These are phyloP conservation scores for Labroides dimidiatus DNA, from an alignment of 2,797 vertebrate species.

Conservation along the genomic window DNA sequence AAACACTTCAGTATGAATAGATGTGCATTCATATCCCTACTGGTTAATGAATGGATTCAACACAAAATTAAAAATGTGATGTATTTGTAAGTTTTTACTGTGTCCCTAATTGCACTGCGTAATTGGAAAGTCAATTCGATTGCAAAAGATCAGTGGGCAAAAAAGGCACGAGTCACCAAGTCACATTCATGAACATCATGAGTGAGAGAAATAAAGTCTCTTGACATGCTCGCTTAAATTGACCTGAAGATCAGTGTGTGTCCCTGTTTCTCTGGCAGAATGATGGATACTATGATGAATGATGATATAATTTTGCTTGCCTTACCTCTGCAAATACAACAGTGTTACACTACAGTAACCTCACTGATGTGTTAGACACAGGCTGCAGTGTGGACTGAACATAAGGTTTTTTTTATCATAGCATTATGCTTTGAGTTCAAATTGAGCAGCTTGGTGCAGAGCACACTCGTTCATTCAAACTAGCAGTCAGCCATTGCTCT, in stretches of 20 bases:
- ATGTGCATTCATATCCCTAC: too few relatives aligned
- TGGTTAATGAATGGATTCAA: too few relatives aligned
- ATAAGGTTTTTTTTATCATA: slow-evolving; percentile 44
- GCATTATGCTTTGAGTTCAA: slow-evolving; percentile 30
- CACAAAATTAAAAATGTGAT: too few relatives aligned
- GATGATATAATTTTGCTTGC: slow-evolving; percentile 3
- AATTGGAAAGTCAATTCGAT: background rate
- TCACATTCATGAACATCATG: background rate
- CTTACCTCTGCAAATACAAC: slow-evolving; percentile 3
- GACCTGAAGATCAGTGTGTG: too few relatives aligned
- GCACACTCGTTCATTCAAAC: background rate
- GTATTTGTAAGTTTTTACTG: too few relatives aligned
- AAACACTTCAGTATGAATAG: too few relatives aligned
- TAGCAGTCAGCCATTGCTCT: background rate
- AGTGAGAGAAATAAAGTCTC: background rate
- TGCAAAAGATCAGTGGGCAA: background rate
- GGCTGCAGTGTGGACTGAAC: slow-evolving; percentile 34
- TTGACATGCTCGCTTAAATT: background rate
- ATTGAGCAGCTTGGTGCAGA: slow-evolving; percentile 31
- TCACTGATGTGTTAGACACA: slow-evolving; percentile 13
- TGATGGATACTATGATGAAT: too few relatives aligned
- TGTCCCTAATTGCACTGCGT: background rate
- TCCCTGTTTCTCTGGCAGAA: too few relatives aligned
- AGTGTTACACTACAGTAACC: slow-evolving; percentile 4
- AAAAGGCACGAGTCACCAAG: background rate